These are phyloP conservation scores for Eulemur rubriventer DNA, from an alignment of 2,797 vertebrate genomes.

Conservation along the genomic window DNA sequence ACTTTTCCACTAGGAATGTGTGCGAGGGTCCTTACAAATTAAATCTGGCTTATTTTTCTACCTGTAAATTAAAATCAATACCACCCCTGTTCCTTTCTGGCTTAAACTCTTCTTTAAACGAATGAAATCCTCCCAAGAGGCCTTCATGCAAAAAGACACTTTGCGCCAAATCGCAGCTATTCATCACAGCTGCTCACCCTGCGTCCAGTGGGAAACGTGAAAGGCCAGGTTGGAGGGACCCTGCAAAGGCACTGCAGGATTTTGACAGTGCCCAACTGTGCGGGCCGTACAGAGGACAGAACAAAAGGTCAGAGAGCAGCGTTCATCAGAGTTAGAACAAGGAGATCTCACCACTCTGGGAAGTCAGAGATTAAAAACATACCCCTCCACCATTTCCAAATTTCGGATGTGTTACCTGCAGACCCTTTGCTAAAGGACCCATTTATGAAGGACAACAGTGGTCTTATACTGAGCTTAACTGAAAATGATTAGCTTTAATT, in stretches of 20 bases:
- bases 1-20: no score
- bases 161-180: not conserved
- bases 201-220: not conserved
- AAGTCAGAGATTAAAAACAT: slow-evolving; percentile 25
- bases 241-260: slow-evolving; percentile 10
- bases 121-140: not conserved
- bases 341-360: not conserved
- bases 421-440: slow-evolving; percentile 36
- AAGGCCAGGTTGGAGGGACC: not conserved
- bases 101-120: not conserved
- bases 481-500: slow-evolving; percentile 65
- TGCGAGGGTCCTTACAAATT: fast-evolving
- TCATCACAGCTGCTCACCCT: not conserved
- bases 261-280: not conserved
- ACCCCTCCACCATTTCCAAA: slow-evolving; percentile 18
- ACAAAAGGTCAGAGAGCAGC: not conserved
- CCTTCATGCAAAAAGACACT: not conserved
- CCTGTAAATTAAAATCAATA: not conserved
- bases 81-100: not conserved
- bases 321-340: not conserved
- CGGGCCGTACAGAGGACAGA: not conserved
- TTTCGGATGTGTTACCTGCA: slow-evolving; percentile 39
- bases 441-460: slow-evolving; percentile 1
- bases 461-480: slow-evolving; percentile 42
- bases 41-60: not conserved